Percentiles rank a stretch among this genome's conserved stretches.
Conservation (phyloP, 2,888 invertebrate genomes). For the Blomia tropicalis region DNA sequence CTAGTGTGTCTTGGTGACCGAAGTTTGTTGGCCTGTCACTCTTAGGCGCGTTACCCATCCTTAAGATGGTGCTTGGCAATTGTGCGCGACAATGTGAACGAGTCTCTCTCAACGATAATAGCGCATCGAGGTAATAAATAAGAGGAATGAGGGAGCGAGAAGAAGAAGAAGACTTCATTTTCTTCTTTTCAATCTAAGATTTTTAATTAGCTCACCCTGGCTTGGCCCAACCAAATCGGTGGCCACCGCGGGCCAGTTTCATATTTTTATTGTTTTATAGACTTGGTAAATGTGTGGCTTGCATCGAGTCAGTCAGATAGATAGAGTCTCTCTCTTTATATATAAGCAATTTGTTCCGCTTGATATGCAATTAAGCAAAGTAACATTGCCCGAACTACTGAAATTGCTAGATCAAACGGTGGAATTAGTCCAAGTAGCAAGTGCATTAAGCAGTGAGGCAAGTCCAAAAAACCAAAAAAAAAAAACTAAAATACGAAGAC, state of each 20-base stretch:
- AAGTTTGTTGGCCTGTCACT: too few relatives aligned
- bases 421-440: too few relatives aligned
- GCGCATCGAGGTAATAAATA: conserved; percentile 7
- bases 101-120: neutral
- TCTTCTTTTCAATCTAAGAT: neutral
- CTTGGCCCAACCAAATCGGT: neutral
- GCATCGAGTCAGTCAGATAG: neutral
- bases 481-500: too few relatives aligned
- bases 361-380: conserved; percentile 15
- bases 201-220: conserved; percentile 11
- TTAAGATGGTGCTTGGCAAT: conserved; percentile 4
- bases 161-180: neutral
- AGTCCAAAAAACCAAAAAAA: too few relatives aligned
- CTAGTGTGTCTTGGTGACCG: too few relatives aligned
- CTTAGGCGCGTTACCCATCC: too few relatives aligned
- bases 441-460: too few relatives aligned
- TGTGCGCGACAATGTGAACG: conserved; percentile 10
- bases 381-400: neutral
- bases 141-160: neutral
- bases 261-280: conserved; percentile 13
- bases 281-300: neutral
- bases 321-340: too few relatives aligned
- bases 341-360: conserved; percentile 17
- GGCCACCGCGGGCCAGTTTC: conserved; percentile 5
- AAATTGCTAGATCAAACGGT: too few relatives aligned